These are phyloP conservation scores for Mylabris phalerata DNA, from an alignment of 1,140 invertebrate genomes.

Conservation along the genomic window DNA sequence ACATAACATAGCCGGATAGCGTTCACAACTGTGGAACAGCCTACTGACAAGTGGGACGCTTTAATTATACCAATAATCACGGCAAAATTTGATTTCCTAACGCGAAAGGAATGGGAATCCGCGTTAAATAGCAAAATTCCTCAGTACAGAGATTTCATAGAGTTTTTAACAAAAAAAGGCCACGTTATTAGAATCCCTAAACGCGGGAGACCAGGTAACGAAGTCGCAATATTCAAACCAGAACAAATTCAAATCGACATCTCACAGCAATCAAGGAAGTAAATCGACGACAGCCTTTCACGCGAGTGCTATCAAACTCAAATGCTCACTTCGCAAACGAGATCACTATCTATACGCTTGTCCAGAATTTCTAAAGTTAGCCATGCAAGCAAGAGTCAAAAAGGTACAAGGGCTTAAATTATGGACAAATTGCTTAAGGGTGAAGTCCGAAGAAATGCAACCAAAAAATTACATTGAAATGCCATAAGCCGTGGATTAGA, in stretches of 20 bases:
- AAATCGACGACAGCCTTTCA: background rate
- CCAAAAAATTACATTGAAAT: too few species aligned
- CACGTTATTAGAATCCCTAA: background rate
- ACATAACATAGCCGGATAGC: too few species aligned
- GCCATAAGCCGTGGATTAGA: too few species aligned
- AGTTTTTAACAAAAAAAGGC: background rate
- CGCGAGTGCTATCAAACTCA: background rate
- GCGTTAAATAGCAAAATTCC: background rate
- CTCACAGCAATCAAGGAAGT: background rate
- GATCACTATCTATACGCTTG: background rate
- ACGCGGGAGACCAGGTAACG: background rate
- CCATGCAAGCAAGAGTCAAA: background rate
- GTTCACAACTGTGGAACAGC: too few species aligned
- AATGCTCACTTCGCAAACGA: background rate
- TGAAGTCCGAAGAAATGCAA: too few species aligned
- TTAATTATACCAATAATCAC: too few species aligned
- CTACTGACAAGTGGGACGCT: too few species aligned
- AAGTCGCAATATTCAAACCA: background rate
- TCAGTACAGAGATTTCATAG: background rate
- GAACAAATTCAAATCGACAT: background rate
- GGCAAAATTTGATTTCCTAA: too few species aligned
- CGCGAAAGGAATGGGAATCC: too few species aligned
- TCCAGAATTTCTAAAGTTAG: constrained; percentile 1
- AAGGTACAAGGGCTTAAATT: constrained; percentile 1
- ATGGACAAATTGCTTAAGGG: constrained; percentile 9